phyloP scores from a whole-genome alignment of 2,888 invertebrate genomes.

The Lasiommata megera region DNA sequence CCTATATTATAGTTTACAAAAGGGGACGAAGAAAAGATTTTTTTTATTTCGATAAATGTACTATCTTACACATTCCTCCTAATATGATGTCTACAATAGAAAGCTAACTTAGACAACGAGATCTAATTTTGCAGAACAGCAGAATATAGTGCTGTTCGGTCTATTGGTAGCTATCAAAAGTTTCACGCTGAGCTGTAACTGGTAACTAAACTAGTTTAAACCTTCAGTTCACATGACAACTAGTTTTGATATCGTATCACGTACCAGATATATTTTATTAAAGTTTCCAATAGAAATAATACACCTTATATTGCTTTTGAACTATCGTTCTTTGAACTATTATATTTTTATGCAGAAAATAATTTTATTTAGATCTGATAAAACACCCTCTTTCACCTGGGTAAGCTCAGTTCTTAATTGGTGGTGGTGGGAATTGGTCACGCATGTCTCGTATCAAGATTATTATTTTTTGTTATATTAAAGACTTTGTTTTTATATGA shows the following conservation, averaged over 20 bases:
- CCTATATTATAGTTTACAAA: too few relatives aligned
- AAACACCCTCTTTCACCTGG: too few relatives aligned
- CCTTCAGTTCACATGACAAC: conserved; percentile 16
- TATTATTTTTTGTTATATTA: too few relatives aligned
- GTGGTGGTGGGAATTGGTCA: too few relatives aligned
- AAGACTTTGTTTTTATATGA: too few relatives aligned
- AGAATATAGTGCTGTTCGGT: conserved; percentile 12
- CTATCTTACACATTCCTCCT: too few relatives aligned
- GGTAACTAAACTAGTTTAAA: conserved; percentile 12
- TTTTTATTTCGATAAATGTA: too few relatives aligned
- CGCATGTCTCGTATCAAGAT: too few relatives aligned
- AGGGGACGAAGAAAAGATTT: too few relatives aligned
- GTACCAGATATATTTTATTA: not conserved
- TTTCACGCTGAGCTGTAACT: conserved; percentile 17
- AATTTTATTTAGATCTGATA: not conserved
- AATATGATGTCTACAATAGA: not conserved
- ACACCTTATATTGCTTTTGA: not conserved
- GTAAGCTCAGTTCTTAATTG: too few relatives aligned
- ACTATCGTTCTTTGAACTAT: not conserved
- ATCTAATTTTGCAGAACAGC: conserved; percentile 9
- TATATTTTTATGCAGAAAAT: not conserved
- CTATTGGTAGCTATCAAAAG: conserved; percentile 16
- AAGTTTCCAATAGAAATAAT: conserved; percentile 1
- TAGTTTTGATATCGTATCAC: conserved; percentile 12
- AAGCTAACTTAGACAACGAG: not conserved